Percentiles rank a stretch among this genome's conserved stretches.
phyloP scores from a whole-genome alignment of 2,797 vertebrate species.

The Toxotes lorentzi region DNA sequence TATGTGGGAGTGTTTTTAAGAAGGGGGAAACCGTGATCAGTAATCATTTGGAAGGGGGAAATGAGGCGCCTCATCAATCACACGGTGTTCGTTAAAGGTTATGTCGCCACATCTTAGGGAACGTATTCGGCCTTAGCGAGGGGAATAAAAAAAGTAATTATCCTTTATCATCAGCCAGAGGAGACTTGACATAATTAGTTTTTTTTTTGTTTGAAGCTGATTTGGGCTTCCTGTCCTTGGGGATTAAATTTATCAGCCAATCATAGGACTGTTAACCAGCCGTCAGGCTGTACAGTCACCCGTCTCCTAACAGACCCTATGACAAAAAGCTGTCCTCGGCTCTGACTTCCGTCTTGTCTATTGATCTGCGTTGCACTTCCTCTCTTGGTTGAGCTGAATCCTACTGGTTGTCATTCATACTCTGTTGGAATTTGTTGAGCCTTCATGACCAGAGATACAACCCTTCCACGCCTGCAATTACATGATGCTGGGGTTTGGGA shows the following conservation, averaged over 20 bases:
- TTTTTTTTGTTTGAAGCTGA: constrained; percentile 76
- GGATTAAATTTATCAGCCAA: constrained; percentile 78
- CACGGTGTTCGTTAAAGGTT: constrained; percentile 84
- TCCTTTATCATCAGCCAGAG: constrained; percentile 87
- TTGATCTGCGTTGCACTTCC: constrained; percentile 52
- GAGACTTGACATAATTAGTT: constrained; percentile 85
- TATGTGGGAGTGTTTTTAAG: constrained; percentile 44
- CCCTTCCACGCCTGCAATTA: constrained; percentile 12
- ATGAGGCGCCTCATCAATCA: constrained; percentile 86
- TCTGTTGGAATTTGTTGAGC: constrained; percentile 31
- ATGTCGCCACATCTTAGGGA: constrained; percentile 77
- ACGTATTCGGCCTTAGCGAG: constrained; percentile 76
- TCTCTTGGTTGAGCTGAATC: constrained; percentile 20
- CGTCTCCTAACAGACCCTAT: constrained; percentile 47
- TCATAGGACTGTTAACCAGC: constrained; percentile 56
- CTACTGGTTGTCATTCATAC: constrained; percentile 16
- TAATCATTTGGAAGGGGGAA: constrained; percentile 83
- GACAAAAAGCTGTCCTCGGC: constrained; percentile 31
- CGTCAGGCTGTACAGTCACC: constrained; percentile 36
- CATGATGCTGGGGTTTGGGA: constrained; percentile 12
- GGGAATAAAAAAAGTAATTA: constrained; percentile 88
- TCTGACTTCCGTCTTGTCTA: constrained; percentile 23
- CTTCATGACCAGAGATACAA: constrained; percentile 24
- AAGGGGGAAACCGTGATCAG: constrained; percentile 72
- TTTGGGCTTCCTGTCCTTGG: constrained; percentile 77